phyloP scores from a whole-genome alignment of 2,113 vertebrate species.

The Pangasianodon hypophthalmus region DNA sequence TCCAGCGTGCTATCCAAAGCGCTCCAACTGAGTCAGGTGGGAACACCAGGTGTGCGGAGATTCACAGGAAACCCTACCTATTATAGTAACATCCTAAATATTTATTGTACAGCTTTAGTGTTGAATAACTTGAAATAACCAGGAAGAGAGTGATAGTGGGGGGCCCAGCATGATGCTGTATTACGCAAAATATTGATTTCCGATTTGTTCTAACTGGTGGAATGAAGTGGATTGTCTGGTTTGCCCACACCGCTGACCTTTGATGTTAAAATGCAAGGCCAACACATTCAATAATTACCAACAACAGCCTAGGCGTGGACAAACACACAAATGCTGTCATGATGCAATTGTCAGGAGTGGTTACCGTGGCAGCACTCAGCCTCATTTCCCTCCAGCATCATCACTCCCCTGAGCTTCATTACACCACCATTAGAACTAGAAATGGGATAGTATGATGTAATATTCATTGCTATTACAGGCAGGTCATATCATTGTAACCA shows the following conservation, averaged over 20 bases:
- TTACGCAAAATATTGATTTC: slow-evolving; percentile 31
- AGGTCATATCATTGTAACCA: slow-evolving; percentile 2
- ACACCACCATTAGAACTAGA: slow-evolving; percentile 34
- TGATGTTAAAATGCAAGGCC: background rate
- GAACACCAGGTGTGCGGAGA: slow-evolving; percentile 22
- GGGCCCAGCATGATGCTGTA: background rate
- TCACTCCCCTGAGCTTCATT: slow-evolving; percentile 37
- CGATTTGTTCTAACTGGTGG: background rate
- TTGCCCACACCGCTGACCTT: background rate
- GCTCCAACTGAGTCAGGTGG: slow-evolving; percentile 21
- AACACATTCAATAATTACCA: background rate
- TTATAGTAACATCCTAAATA: slow-evolving; percentile 9
- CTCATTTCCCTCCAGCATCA: slow-evolving; percentile 34
- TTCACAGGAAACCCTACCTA: slow-evolving; percentile 21
- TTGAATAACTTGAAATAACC: background rate
- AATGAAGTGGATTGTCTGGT: slow-evolving; percentile 10
- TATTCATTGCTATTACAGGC: slow-evolving; percentile 17
- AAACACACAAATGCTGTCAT: slow-evolving; percentile 22
- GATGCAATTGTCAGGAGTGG: slow-evolving; percentile 16
- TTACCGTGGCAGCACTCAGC: slow-evolving; percentile 45
- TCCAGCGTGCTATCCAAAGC: slow-evolving; percentile 30
- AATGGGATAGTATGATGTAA: slow-evolving; percentile 42
- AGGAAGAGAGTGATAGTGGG: background rate
- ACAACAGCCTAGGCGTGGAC: background rate
- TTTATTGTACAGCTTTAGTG: slow-evolving; percentile 25